Conservation (phyloP, 2,888 invertebrate species). For the Pardosa pseudoannulata region DNA sequence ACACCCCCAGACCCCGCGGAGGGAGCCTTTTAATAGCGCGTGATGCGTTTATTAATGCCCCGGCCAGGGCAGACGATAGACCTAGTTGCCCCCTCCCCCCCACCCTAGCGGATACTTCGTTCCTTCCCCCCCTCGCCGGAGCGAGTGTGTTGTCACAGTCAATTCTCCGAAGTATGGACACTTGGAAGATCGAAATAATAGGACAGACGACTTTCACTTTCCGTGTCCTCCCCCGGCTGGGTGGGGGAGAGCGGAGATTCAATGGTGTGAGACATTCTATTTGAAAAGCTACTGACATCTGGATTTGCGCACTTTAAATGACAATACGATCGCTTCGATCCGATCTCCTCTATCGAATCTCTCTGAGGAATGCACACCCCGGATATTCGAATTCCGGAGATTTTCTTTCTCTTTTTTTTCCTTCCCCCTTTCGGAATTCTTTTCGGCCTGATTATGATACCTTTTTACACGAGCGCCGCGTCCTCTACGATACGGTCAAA, state of each 20-base stretch:
- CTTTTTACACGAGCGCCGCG: no score
- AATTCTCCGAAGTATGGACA: conserved; percentile 6
- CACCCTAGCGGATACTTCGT: not conserved
- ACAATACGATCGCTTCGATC: not conserved
- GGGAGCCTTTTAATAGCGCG: conserved; percentile 61
- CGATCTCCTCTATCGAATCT: not conserved
- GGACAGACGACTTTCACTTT: not conserved
- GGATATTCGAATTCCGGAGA: not conserved
- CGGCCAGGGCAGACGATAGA: not conserved
- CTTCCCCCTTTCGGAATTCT: no score
- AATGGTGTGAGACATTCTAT: no score
- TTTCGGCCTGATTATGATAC: no score
- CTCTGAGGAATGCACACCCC: not conserved
- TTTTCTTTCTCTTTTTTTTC: not conserved
- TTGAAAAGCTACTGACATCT: conserved; percentile 16
- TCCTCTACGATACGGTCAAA: no score
- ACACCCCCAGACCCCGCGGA: conserved; percentile 31
- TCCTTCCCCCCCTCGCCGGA: not conserved
- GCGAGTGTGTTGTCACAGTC: conserved; percentile 27
- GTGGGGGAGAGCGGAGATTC: no score
- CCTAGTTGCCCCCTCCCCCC: no score
- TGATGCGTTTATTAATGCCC: conserved; percentile 62
- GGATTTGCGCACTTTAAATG: conserved; percentile 17
- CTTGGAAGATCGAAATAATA: conserved; percentile 15
- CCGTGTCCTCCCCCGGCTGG: no score